These are phyloP conservation scores for Coelinius sp. DNA, from an alignment of 2,888 invertebrate species.

Conservation along the genomic window DNA sequence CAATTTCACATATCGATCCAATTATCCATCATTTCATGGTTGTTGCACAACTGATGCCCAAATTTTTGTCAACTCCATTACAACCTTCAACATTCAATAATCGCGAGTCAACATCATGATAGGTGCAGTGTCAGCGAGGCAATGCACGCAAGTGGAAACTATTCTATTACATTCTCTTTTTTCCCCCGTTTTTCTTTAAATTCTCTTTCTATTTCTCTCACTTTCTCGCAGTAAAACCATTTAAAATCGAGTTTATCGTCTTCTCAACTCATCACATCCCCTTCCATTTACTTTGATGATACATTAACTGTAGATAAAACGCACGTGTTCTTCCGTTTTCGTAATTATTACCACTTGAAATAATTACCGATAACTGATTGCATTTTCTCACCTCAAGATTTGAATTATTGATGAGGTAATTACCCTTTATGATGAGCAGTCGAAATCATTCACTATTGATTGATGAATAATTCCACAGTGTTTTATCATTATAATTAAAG, in stretches of 20 bases:
- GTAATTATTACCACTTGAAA: not conserved
- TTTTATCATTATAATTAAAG: not conserved
- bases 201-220: slow-evolving; percentile 21
- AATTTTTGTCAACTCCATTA: not conserved
- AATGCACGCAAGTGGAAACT: not conserved
- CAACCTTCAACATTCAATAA: not conserved
- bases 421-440: too few species aligned
- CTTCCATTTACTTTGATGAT: too few species aligned
- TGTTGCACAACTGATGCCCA: not conserved
- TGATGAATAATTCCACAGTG: too few species aligned
- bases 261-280: too few species aligned
- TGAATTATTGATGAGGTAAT: not conserved
- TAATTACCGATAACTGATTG: not conserved
- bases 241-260: too few species aligned
- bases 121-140: not conserved
- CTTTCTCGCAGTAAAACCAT: too few species aligned
- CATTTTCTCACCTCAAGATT: not conserved
- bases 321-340: not conserved
- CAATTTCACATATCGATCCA: not conserved
- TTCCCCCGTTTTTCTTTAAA: not conserved
- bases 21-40: not conserved
- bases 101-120: not conserved
- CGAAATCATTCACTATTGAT: too few species aligned
- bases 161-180: slow-evolving; percentile 15
- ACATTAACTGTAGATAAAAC: too few species aligned